Base-by-base conservation (phyloP, 2,113 vertebrate genomes). In the Gymnarchus niloticus region DNA sequence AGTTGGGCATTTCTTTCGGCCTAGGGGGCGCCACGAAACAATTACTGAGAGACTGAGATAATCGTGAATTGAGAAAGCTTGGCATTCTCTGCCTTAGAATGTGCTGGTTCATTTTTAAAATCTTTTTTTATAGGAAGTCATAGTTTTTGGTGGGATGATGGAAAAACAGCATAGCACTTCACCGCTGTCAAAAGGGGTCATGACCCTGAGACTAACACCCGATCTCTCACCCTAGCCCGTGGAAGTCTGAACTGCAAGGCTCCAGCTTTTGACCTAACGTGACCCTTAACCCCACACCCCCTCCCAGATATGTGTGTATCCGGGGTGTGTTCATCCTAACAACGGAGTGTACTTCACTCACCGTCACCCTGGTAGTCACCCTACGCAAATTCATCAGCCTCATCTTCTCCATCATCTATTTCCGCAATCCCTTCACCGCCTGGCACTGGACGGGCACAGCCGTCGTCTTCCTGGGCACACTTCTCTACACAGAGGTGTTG, bases 351-450 rank as follows among this genome's bases (percentile, higher is more conserved):
- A 87, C 97, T 2, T 99, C 97, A 1, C 96, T 99, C 49, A 99
- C 98, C 0, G 98, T 99, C 89, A 99, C 98, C 0, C 93, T 99
- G 69, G 96, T 99, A 37, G 97, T 99, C 90, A 99, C 98, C 0
- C 94, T 99, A 0, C 96, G 98, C 51, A 99, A 99, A 90, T 99
- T 99, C 4, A 88, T 99, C 91, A 99, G 98, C 92, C 98, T 99
- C 93, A 98, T 99, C 91, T 93, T 99, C 88, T 99, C 98, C 92
- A 99, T 99, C 92, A 78, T 97, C 69, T 99, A 99, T 91, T 99
- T 99, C 91, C 94, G 57, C 84, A 99, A 99, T 91, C 95, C 98
- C 28, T 99, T 99, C 93, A 99, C 98, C 0, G 5, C n/a, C 57
- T 98, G 97, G 97, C 98, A 99, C 92, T 99, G 98, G 98, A 61